phyloP scores from a whole-genome alignment of 2,113 vertebrate species.

The Myxocyprinus asiaticus region DNA sequence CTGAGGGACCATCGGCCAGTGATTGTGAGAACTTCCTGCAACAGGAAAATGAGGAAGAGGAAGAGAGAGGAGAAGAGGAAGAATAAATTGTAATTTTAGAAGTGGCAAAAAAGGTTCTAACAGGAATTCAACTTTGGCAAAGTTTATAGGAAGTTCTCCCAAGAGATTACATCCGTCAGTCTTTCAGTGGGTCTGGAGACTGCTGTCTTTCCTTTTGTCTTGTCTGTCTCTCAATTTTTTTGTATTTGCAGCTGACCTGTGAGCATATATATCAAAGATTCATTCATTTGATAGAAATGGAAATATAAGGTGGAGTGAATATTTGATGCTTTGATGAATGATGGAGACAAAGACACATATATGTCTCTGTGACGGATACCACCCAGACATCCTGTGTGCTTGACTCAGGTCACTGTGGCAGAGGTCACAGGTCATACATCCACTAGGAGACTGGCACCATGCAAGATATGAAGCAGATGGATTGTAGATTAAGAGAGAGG shows the following conservation, averaged over 20 bases:
- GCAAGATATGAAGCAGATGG: conserved; percentile 35
- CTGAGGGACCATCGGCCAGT: conserved; percentile 65
- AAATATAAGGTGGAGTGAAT: neutral
- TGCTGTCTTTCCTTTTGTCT: conserved; percentile 4
- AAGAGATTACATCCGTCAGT: neutral
- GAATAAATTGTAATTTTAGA: conserved; percentile 44
- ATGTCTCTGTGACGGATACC: conserved; percentile 12
- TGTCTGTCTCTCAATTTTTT: neutral
- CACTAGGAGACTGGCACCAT: conserved; percentile 32
- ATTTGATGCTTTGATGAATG: neutral
- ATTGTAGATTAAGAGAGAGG: conserved; percentile 2
- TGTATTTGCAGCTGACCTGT: neutral
- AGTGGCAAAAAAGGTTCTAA: conserved; percentile 8
- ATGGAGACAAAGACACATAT: neutral
- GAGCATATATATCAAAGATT: neutral
- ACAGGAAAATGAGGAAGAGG: conserved; percentile 72
- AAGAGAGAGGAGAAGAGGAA: conserved; percentile 25
- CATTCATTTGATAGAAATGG: neutral
- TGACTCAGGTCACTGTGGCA: conserved; percentile 1
- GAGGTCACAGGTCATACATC: conserved; percentile 37
- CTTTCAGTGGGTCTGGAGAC: neutral
- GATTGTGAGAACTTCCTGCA: conserved; percentile 81
- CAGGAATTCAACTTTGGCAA: conserved; percentile 20
- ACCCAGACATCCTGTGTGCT: conserved; percentile 50
- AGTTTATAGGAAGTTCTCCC: neutral